Conservation (phyloP, 2,888 invertebrate genomes). For the Dioctria rufipes region DNA sequence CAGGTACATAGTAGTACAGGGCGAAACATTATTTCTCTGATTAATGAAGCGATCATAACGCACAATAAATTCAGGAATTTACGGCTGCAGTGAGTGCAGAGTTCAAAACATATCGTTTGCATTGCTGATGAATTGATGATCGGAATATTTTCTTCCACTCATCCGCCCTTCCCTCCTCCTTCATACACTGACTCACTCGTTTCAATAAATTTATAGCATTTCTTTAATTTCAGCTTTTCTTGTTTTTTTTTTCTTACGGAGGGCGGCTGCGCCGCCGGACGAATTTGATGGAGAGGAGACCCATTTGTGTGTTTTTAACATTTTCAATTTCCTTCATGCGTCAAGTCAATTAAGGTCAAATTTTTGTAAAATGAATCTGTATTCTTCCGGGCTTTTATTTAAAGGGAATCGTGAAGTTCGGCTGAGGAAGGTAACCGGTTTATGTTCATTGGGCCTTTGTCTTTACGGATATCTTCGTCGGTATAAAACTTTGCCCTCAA, state of each 20-base stretch:
- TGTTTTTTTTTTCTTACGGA: background rate
- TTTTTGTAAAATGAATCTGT: slow-evolving; percentile 33
- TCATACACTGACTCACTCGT: too few species aligned
- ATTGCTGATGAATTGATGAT: background rate
- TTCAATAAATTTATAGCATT: background rate
- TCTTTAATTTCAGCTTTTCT: slow-evolving; percentile 23
- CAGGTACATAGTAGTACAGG: slow-evolving; percentile 7
- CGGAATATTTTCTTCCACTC: background rate
- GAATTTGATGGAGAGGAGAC: too few species aligned
- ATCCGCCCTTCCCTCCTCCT: slow-evolving; percentile 19
- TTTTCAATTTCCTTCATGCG: slow-evolving; percentile 37
- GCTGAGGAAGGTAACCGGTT: background rate
- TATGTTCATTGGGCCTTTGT: too few species aligned
- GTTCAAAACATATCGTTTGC: too few species aligned
- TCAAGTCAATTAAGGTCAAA: slow-evolving; percentile 38
- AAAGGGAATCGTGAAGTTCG: too few species aligned
- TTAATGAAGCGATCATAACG: slow-evolving; percentile 38
- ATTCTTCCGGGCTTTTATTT: background rate
- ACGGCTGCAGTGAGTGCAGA: slow-evolving; percentile 1
- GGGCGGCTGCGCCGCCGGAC: background rate
- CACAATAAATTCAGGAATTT: slow-evolving; percentile 34
- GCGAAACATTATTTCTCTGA: slow-evolving; percentile 4
- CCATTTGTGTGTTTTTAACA: slow-evolving; percentile 11
- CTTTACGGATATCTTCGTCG: too few species aligned
- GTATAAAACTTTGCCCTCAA: too few species aligned